Evolutionary conservation across 2,797 vertebrate genomes (phyloP).

Genomic region (Sus cebifrons): DNA sequence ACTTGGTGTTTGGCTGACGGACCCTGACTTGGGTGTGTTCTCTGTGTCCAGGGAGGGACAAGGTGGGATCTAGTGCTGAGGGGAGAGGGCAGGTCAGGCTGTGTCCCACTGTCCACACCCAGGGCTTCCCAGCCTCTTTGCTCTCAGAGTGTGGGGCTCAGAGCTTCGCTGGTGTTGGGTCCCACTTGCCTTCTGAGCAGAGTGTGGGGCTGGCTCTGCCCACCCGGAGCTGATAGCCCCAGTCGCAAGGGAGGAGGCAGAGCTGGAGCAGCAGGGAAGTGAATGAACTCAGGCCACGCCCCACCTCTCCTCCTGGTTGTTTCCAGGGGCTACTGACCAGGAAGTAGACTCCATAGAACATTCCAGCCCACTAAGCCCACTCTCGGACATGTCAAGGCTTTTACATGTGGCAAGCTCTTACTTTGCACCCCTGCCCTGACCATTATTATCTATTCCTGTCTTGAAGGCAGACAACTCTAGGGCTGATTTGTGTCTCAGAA

Average conservation of each 20-base stretch:
- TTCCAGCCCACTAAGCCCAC: neutral
- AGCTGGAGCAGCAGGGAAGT: neutral
- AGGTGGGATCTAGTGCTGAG: neutral
- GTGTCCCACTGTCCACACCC: neutral
- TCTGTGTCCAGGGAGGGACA: neutral
- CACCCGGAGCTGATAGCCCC: neutral
- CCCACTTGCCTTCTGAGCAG: neutral
- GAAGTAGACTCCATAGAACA: neutral
- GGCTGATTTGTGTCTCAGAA: neutral
- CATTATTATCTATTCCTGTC: neutral
- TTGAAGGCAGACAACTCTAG: neutral
- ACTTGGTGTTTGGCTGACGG: neutral
- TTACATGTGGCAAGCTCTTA: neutral
- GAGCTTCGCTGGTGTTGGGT: neutral
- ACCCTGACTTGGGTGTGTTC: neutral
- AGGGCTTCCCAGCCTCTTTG: neutral
- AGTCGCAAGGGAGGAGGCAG: neutral
- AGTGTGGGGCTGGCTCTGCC: neutral
- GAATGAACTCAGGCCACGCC: rapidly evolving
- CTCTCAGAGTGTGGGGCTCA: neutral
- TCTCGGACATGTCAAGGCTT: neutral
- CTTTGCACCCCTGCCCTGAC: too few relatives aligned
- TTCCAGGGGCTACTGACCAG: neutral
- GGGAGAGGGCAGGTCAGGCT: neutral
- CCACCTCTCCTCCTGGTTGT: neutral